These are phyloP conservation scores for Coregonus ussuriensis DNA, from an alignment of 2,797 vertebrate species.

Conservation along the genomic window DNA sequence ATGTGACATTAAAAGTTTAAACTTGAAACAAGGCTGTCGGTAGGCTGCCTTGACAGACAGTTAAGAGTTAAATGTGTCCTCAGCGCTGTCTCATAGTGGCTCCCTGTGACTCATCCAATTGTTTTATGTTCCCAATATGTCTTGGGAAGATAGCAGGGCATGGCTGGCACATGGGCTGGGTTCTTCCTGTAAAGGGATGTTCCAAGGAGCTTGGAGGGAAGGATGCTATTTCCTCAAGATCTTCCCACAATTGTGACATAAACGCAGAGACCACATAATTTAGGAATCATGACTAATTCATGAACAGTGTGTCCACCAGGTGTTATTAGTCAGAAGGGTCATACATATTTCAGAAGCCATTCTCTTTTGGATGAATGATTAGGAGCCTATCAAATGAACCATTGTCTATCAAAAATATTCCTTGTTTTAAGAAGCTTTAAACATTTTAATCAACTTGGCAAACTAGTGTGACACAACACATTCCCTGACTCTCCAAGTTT, in stretches of 20 bases:
- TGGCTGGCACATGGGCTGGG: not conserved
- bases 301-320: conserved; percentile 42
- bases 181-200: conserved; percentile 2
- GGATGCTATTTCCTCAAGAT: not conserved
- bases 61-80: too few species aligned
- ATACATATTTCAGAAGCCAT: conserved; percentile 61
- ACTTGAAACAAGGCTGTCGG: too few species aligned
- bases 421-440: not conserved
- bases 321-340: conserved; percentile 38
- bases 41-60: not conserved
- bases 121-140: conserved; percentile 8
- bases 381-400: not conserved
- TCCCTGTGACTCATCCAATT: conserved; percentile 21
- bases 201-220: too few species aligned
- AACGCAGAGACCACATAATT: not conserved
- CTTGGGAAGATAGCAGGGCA: not conserved
- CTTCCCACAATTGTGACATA: not conserved
- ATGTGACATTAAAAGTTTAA: too few species aligned
- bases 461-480: too few species aligned
- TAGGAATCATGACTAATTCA: conserved; percentile 56
- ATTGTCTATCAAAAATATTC: not conserved
- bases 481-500: not conserved
- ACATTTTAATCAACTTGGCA: not conserved
- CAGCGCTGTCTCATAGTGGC: conserved; percentile 9
- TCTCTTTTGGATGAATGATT: conserved; percentile 25